These are phyloP conservation scores for Andrena camellia DNA, from an alignment of 2,888 invertebrate species.

Conservation along the genomic window DNA sequence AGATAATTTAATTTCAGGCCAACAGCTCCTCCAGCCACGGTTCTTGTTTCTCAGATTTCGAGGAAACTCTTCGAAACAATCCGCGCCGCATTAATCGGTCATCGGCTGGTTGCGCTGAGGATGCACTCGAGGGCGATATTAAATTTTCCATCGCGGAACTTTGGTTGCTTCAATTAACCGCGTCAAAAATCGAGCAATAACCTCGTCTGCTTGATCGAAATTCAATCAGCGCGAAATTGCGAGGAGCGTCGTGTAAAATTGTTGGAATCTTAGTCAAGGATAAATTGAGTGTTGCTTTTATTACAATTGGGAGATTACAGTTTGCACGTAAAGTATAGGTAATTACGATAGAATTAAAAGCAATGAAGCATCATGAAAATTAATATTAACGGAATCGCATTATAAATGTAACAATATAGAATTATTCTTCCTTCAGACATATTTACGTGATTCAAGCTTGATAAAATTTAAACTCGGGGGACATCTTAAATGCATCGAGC, in stretches of 20 bases:
- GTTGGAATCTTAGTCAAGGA: not conserved
- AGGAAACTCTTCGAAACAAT: conserved; percentile 47
- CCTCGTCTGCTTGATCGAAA: conserved; percentile 18
- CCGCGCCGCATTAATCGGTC: conserved; percentile 49
- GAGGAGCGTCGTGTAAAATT: not conserved
- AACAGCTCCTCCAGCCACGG: conserved; percentile 7
- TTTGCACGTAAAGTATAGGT: not conserved
- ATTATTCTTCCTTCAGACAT: no score
- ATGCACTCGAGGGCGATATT: conserved; percentile 36
- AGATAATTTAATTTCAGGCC: conserved; percentile 62
- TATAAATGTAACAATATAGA: not conserved
- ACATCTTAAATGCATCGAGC: no score
- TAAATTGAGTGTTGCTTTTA: not conserved
- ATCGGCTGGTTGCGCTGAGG: not conserved
- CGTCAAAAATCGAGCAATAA: conserved; percentile 22
- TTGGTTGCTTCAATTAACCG: conserved; percentile 29
- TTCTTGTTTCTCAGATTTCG: conserved; percentile 27
- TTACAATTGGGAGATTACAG: not conserved
- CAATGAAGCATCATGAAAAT: not conserved
- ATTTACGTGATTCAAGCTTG: no score
- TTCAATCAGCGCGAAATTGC: conserved; percentile 12
- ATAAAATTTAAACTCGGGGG: no score
- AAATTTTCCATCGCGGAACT: conserved; percentile 45
- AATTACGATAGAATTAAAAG: not conserved
- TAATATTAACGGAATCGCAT: not conserved